These are phyloP conservation scores for Spea multiplicata DNA, from an alignment of 2,113 vertebrate genomes.

Conservation along the genomic window DNA sequence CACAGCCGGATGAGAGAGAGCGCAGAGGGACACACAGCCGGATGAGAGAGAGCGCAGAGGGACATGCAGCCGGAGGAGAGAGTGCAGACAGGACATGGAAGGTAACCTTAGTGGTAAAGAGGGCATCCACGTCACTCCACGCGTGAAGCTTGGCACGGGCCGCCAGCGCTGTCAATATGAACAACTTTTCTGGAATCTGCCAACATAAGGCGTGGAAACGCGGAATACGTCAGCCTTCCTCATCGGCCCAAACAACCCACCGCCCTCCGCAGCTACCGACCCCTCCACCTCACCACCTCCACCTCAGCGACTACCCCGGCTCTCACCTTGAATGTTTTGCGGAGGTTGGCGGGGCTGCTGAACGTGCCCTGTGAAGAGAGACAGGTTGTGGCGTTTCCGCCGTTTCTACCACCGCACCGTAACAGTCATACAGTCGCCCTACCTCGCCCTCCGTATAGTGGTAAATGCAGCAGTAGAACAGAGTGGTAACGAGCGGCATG, in stretches of 20 bases:
- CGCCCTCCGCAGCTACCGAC: neutral
- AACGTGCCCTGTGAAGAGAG: constrained; percentile 75
- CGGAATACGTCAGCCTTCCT: no score
- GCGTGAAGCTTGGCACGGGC: constrained; percentile 87
- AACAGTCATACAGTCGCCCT: neutral
- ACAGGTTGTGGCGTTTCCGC: neutral
- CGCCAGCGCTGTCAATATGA: constrained; percentile 82
- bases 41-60: neutral
- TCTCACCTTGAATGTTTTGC: constrained; percentile 90
- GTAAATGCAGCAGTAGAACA: constrained; percentile 96
- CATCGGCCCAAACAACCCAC: neutral
- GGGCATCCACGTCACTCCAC: constrained; percentile 88
- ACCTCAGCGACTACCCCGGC: fast-evolving
- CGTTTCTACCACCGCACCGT: no score
- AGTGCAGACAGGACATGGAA: neutral
- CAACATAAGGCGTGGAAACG: neutral
- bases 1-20: no score
- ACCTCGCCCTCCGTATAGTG: constrained; percentile 86
- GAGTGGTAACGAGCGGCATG: constrained; percentile 91
- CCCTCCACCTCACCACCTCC: no score
- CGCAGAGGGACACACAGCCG: no score
- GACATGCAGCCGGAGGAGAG: neutral
- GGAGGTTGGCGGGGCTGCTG: constrained; percentile 90
- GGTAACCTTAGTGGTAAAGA: constrained; percentile 83
- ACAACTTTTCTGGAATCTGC: constrained; percentile 94